phyloP scores from a whole-genome alignment of 2,113 vertebrate genomes.

The Callocephalon fimbriatum region DNA sequence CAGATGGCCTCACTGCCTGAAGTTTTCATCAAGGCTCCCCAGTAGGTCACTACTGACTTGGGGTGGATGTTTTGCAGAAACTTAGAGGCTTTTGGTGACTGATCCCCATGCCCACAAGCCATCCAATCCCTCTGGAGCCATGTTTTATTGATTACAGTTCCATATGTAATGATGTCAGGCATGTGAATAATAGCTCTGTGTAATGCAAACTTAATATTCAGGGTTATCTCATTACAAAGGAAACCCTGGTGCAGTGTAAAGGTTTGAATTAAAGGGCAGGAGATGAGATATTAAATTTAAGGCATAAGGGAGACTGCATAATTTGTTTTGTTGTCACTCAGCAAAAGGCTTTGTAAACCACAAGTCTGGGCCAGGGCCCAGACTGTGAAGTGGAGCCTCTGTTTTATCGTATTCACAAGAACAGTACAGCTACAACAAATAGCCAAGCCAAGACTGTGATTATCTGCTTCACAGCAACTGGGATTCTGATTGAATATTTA shows the following conservation, averaged over 20 bases:
- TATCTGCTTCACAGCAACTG: conserved; percentile 53
- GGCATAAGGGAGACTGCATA: conserved; percentile 50
- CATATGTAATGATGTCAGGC: conserved; percentile 51
- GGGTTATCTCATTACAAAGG: conserved; percentile 71
- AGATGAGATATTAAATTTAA: conserved; percentile 70
- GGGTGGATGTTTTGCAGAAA: conserved; percentile 1
- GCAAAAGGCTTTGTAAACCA: conserved; percentile 48
- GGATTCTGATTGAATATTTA: conserved; percentile 58
- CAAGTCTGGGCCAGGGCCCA: conserved; percentile 36
- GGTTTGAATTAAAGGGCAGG: conserved; percentile 70
- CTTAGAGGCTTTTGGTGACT: not conserved
- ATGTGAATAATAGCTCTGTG: conserved; percentile 42
- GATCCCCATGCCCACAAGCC: conserved; percentile 41
- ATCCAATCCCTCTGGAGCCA: not conserved
- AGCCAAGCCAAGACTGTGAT: conserved; percentile 3
- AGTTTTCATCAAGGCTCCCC: not conserved
- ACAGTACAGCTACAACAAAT: not conserved
- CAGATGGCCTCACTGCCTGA: not conserved
- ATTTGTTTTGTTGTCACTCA: conserved; percentile 73
- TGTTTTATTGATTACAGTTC: conserved; percentile 64
- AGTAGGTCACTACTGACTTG: not conserved
- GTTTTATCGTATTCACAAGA: conserved; percentile 32
- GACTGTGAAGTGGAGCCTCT: conserved; percentile 28
- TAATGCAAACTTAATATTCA: conserved; percentile 70
- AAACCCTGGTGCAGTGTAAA: conserved; percentile 48